Conservation (phyloP, 2,888 invertebrate species). For the Autographa pulchrina region DNA sequence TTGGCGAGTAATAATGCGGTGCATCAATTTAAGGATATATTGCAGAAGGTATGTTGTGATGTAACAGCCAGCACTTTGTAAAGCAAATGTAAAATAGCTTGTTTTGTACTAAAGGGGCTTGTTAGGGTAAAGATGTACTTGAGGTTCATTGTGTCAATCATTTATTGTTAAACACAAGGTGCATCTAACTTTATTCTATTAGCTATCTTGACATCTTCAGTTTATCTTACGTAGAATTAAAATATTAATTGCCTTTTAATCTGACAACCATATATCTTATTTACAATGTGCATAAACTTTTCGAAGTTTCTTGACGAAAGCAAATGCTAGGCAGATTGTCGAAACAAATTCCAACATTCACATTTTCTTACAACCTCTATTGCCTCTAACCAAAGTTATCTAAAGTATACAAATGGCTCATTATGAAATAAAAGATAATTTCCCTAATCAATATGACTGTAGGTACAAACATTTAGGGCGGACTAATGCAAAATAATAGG, state of each 20-base stretch:
- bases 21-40: slow-evolving; percentile 60
- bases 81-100: slow-evolving; percentile 15
- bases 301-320: not conserved
- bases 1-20: slow-evolving; percentile 65
- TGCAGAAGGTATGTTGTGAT: slow-evolving; percentile 51
- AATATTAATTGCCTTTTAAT: not conserved
- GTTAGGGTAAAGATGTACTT: slow-evolving; percentile 10
- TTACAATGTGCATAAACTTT: not conserved
- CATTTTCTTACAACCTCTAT: not conserved
- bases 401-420: slow-evolving; percentile 33
- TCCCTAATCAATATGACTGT: slow-evolving; percentile 72
- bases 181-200: not conserved
- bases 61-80: slow-evolving; percentile 32
- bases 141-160: slow-evolving; percentile 8
- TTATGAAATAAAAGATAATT: slow-evolving; percentile 57
- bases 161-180: not conserved
- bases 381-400: no score
- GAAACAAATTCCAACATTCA: slow-evolving; percentile 12
- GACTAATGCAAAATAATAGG: slow-evolving; percentile 83
- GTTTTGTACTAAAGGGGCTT: slow-evolving; percentile 7
- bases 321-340: not conserved
- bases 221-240: not conserved
- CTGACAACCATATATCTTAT: no score
- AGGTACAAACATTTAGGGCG: slow-evolving; percentile 76
- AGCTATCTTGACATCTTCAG: not conserved